These are phyloP conservation scores for Drosophila sordidapex DNA, from an alignment of 2,888 invertebrate genomes.

Conservation along the genomic window DNA sequence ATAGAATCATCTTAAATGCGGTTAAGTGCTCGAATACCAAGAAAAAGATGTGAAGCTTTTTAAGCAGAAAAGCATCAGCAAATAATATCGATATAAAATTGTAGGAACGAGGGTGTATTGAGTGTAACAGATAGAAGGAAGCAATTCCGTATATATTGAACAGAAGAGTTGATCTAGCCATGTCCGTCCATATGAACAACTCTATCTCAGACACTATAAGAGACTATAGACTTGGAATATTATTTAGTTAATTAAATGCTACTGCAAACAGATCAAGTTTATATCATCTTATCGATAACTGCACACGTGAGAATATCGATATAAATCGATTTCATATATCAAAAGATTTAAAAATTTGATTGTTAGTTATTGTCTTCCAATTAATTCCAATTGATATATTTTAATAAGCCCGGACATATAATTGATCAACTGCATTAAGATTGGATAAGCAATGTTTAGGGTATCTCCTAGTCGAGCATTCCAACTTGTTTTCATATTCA, in stretches of 20 bases:
- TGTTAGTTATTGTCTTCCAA: no score
- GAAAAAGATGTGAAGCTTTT: not conserved
- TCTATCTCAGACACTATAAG: not conserved
- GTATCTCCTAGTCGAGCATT: not conserved
- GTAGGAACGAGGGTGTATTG: not conserved
- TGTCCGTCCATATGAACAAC: not conserved
- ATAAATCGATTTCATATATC: not conserved
- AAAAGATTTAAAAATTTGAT: not conserved
- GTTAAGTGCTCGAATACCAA: not conserved
- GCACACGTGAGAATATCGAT: not conserved
- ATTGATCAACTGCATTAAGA: no score
- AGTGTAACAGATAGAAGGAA: not conserved
- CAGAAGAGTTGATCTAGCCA: not conserved
- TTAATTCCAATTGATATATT: no score
- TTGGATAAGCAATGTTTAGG: not conserved
- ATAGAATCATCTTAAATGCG: not conserved
- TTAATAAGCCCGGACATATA: no score
- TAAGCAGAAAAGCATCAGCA: not conserved
- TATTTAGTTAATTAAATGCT: not conserved
- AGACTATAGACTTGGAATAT: not conserved
- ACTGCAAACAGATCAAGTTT: not conserved
- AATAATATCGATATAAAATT: not conserved
- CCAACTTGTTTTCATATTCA: not conserved
- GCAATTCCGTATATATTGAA: not conserved
- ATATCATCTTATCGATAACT: not conserved